These are phyloP conservation scores for Virgularia gustaviana DNA, from an alignment of 92 coral and sea anemone genomes.

Conservation along the genomic window DNA sequence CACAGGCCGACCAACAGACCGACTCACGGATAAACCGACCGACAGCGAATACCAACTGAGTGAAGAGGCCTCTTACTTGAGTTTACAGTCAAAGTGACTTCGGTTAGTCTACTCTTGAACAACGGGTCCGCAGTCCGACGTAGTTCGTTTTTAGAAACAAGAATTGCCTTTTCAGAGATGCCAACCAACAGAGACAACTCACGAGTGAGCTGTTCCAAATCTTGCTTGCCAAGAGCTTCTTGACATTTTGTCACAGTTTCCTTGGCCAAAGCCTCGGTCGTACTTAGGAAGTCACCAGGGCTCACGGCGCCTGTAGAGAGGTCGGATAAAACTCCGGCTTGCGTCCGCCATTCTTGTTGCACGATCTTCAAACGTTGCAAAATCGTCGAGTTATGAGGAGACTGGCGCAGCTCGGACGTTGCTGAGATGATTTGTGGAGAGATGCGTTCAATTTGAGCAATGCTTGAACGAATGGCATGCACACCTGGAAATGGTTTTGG, in stretches of 20 bases:
- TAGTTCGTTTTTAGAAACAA: constrained; percentile 71
- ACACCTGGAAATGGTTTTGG: constrained; percentile 53
- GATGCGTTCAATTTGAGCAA: constrained; percentile 65
- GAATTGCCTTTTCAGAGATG: constrained; percentile 65
- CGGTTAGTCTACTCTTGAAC: constrained; percentile 70
- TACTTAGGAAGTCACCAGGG: constrained; percentile 64
- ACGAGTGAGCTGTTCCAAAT: constrained; percentile 63
- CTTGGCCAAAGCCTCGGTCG: constrained; percentile 61
- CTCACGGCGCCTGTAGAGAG: constrained; percentile 80
- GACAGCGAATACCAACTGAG: too few species aligned
- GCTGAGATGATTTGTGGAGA: constrained; percentile 65
- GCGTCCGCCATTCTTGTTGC: constrained; percentile 75
- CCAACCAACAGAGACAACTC: constrained; percentile 65
- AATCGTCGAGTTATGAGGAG: constrained; percentile 59
- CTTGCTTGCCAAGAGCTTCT: constrained; percentile 64
- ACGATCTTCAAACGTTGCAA: constrained; percentile 63
- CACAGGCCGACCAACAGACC: too few species aligned
- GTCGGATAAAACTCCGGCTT: constrained; percentile 62
- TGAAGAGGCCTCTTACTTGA: constrained; percentile 53
- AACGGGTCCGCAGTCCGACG: constrained; percentile 76
- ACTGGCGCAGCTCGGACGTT: constrained; percentile 63
- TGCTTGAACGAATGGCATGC: constrained; percentile 62
- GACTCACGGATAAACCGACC: too few species aligned
- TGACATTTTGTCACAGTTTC: constrained; percentile 61
- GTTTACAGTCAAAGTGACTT: constrained; percentile 55